phyloP scores from a whole-genome alignment of 2,888 invertebrate species.

The Yponomeuta evonymella region DNA sequence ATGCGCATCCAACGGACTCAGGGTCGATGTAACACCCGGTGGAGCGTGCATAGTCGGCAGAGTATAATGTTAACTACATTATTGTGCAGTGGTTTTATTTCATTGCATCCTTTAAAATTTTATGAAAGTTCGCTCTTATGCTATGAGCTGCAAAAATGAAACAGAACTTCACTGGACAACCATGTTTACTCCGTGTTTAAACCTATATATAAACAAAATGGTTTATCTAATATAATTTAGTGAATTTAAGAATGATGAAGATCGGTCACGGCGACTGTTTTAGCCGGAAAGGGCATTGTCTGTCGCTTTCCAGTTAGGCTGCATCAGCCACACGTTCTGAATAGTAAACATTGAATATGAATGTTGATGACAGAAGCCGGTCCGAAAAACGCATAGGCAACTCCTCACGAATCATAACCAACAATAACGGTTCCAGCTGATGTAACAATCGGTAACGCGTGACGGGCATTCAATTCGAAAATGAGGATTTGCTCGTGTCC shows the following conservation, averaged over 20 bases:
- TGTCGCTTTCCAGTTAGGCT: too few relatives aligned
- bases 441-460: slow-evolving; percentile 8
- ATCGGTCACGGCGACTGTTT: too few relatives aligned
- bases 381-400: slow-evolving; percentile 21
- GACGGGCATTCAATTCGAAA: slow-evolving; percentile 13
- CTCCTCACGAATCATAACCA: background rate
- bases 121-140: too few relatives aligned
- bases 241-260: too few relatives aligned
- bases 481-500: slow-evolving; percentile 3
- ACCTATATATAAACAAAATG: too few relatives aligned
- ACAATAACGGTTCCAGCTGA: slow-evolving; percentile 8
- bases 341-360: too few relatives aligned
- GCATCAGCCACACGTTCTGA: too few relatives aligned
- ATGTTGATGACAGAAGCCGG: slow-evolving; percentile 13
- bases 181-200: too few relatives aligned
- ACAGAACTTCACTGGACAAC: too few relatives aligned
- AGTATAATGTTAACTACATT: background rate
- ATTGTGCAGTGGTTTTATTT: slow-evolving; percentile 17
- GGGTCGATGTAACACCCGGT: slow-evolving; percentile 47
- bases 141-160: too few relatives aligned
- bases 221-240: too few relatives aligned
- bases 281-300: too few relatives aligned
- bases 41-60: slow-evolving; percentile 26
- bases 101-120: background rate
- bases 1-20: slow-evolving; percentile 36